Evolutionary conservation across 1,140 invertebrate species (phyloP), one percentile per base, ranked within the genome.

Genomic region (Mercenaria mercenaria): DNA sequence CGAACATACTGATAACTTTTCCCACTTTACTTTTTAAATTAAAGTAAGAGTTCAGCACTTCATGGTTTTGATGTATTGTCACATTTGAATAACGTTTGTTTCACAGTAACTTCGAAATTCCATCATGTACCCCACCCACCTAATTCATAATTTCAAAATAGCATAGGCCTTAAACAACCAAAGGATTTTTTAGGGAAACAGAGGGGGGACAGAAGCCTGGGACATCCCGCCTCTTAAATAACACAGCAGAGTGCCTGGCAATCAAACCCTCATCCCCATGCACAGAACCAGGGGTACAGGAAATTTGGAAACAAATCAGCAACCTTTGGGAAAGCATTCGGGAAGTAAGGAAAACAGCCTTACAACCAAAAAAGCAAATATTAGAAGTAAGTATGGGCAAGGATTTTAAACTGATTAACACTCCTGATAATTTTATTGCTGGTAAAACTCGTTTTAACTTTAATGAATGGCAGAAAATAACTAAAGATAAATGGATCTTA

Each of bases 401-500:
- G 15, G n/a, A 50, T 32, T 50, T 52, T 10, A 50, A 18, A 8
- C 26, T 82, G 18, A 64, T 32, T 20, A 79, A 84, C 10, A 67
- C 34, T 4, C 37, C 39, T 0, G 61, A 76, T 29, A 86, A 69
- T 52, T 72, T 86, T 61, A 29, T 39, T 0, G 61, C 59, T 23
- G 61, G 89, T 6, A 79, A 90, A 81, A 81, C 76, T 13, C 6
- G 29, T 11, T 1, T 2, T 26, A 1, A 3, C 29, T 43, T 80
- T 34, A 41, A 72, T 20, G 41, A 61, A 32, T 90, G 82, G 83
- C 23, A 43, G 39, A 76, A 74, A 29, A 67, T 85, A n/a, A 90
- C 89, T 29, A 59, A 61, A 1, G 83, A 90, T 86, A 11, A 41
- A 37, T 86, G 61, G 61, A 86, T 90, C 74, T 32, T 90, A 39